Percentiles rank a stretch among this genome's conserved stretches.
Conservation (phyloP, 2,888 invertebrate genomes). For the Drosophila parthenogenetica region DNA sequence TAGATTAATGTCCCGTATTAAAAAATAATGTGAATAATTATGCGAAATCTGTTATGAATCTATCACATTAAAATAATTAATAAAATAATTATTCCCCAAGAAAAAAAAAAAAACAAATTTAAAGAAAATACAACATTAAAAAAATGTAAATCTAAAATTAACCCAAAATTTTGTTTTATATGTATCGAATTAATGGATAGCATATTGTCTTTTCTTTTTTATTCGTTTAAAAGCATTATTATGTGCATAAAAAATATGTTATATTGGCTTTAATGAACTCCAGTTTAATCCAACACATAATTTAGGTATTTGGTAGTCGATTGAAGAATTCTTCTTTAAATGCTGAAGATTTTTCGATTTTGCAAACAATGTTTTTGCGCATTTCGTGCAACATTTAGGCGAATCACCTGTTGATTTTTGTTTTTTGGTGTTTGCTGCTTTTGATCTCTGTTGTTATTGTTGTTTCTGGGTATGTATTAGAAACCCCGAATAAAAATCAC, state of each 20-base stretch:
- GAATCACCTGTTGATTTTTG: slow-evolving; percentile 75
- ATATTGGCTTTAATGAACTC: background rate
- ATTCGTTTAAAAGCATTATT: too few relatives aligned
- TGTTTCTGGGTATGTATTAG: slow-evolving; percentile 36
- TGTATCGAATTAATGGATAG: too few relatives aligned
- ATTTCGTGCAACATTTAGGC: slow-evolving; percentile 76
- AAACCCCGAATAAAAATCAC: slow-evolving; percentile 53
- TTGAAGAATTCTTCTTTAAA: background rate
- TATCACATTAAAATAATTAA: too few relatives aligned
- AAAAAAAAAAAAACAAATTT: too few relatives aligned
- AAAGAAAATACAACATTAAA: too few relatives aligned
- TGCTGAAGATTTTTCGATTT: slow-evolving; percentile 56
- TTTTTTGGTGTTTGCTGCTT: slow-evolving; percentile 33
- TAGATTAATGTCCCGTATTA: background rate
- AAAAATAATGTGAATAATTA: background rate
- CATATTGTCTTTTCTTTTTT: too few relatives aligned
- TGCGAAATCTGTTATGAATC: too few relatives aligned
- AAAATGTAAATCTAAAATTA: too few relatives aligned
- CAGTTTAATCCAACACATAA: background rate
- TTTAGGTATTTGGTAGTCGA: slow-evolving; percentile 23
- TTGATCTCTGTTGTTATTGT: slow-evolving; percentile 18
- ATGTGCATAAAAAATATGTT: background rate
- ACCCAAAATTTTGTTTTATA: too few relatives aligned
- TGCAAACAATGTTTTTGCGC: slow-evolving; percentile 73
- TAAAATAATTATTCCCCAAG: too few relatives aligned